Base-by-base conservation (phyloP, 1,140 invertebrate genomes). In the Drosophila kurseongensis region DNA sequence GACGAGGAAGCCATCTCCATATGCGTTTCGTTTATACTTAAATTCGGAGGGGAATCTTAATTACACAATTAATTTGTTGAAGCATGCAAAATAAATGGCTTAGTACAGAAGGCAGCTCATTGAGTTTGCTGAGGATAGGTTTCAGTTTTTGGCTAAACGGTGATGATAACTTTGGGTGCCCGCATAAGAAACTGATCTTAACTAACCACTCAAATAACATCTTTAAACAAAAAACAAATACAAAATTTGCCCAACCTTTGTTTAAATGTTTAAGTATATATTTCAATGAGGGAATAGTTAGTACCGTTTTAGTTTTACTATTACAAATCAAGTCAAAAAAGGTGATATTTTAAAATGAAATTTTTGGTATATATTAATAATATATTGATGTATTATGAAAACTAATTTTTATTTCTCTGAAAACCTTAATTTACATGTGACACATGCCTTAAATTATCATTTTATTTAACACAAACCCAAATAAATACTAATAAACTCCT, bases 11-110 rank as follows among this genome's bases (percentile, higher is more conserved):
- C 65, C 68, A 72, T 68, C 42, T 65, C 79, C 69, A 83, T 58
- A 82, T 82, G 80, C 79, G 75, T 75, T 68, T 78, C 56, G 48
- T 9, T 18, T 41, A 45, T 40, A n/a, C 40, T 38, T 50, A 36
- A 27, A 32, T 61, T 55, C 48, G 18, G 52, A 42, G 23, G 50
- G 52, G 65, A 75, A 83, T 83, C 77, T 83, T 84, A 83, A 83
- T 83, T 83, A 76, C 65, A 79, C 80, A 83, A 84, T 84, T 83
- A 75, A 83, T 83, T 79, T 83, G 66, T 67, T 55, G 63, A 42
- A 44, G 72, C 78, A 80, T 72, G 62, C 71, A 74, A 67, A 72
- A 58, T 72, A 58, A 71, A 41, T 52, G 47, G 23, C 44, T 38
- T 27, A 1, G 16, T 13, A 42, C 23, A 14, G 13, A 38, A 44